phyloP scores from a whole-genome alignment of 2,797 vertebrate species.

The Nasua narica region DNA sequence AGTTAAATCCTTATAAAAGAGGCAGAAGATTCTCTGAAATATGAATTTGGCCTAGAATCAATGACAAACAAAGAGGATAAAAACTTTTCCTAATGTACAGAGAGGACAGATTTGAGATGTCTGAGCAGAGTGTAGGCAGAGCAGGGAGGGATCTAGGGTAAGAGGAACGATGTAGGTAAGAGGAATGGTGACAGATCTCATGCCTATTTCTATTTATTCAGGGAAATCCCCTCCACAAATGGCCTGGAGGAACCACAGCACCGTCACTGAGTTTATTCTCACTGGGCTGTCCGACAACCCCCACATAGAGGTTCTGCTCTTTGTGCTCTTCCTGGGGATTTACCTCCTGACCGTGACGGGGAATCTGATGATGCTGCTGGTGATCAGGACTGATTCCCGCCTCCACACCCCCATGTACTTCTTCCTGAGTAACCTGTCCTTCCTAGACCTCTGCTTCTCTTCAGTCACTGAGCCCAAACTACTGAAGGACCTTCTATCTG shows the following conservation, averaged over 20 bases:
- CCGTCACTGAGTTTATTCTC: conserved; percentile 8
- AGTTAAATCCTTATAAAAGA: neutral
- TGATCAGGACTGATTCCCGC: neutral
- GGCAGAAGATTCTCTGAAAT: neutral
- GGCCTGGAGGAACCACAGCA: neutral
- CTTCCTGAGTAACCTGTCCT: conserved; percentile 72
- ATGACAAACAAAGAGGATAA: neutral
- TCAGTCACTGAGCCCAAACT: conserved; percentile 64
- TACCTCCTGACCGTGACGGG: neutral
- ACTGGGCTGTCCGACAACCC: neutral
- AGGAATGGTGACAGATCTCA: neutral
- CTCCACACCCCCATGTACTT: conserved; percentile 47
- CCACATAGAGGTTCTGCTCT: neutral
- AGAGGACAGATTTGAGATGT: neutral
- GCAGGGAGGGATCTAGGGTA: neutral
- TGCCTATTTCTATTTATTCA: neutral
- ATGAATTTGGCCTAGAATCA: neutral
- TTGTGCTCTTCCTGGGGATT: neutral
- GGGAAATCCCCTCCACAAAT: neutral
- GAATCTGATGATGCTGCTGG: conserved; percentile 1
- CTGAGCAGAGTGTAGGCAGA: neutral
- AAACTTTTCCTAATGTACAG: neutral
- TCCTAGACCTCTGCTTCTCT: conserved; percentile 73
- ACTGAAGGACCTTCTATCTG: conserved; percentile 59
- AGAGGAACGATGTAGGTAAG: neutral